A percentile compares a stretch with the other conserved stretches of the same genome.
Evolutionary conservation across 2,113 vertebrate species (phyloP).

Genomic region (Campylomormyrus tamandua): DNA sequence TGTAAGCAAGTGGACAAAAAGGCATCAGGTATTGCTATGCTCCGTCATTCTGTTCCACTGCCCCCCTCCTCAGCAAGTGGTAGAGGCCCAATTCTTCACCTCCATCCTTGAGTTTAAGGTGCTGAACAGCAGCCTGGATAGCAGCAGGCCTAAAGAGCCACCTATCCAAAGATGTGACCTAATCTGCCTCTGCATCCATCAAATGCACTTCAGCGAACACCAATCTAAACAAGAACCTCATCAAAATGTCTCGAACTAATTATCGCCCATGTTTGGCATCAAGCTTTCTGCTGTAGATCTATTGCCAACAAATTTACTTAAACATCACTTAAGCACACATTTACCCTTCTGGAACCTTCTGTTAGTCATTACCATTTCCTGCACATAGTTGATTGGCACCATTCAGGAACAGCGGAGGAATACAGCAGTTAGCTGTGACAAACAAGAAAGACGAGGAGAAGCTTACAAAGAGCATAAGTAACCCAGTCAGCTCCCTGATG

Average conservation of each 20-base stretch:
- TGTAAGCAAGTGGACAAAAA: neutral
- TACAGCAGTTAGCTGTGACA: neutral
- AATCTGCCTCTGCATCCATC: constrained; percentile 7
- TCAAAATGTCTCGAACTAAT: neutral
- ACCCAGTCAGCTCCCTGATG: neutral
- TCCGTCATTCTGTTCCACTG: constrained; percentile 83
- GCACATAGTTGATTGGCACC: neutral
- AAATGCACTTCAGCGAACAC: constrained; percentile 1
- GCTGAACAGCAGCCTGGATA: constrained; percentile 52
- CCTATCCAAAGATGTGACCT: constrained; percentile 78
- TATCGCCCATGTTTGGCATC: neutral
- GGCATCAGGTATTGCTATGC: constrained; percentile 70
- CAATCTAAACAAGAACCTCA: neutral
- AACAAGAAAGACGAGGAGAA: neutral
- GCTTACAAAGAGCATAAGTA: neutral
- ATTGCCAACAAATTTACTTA: neutral
- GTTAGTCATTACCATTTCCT: neutral
- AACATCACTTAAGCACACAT: neutral
- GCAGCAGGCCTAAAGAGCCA: constrained; percentile 36
- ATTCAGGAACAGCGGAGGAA: neutral
- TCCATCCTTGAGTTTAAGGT: constrained; percentile 65
- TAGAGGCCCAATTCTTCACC: constrained; percentile 64
- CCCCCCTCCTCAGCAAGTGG: constrained; percentile 67
- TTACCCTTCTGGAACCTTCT: neutral
- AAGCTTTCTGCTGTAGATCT: neutral